Percentiles rank a stretch among this genome's conserved stretches.
Evolutionary conservation across 2,113 vertebrate genomes (phyloP).

Genomic region (Cercopithecus mona): DNA sequence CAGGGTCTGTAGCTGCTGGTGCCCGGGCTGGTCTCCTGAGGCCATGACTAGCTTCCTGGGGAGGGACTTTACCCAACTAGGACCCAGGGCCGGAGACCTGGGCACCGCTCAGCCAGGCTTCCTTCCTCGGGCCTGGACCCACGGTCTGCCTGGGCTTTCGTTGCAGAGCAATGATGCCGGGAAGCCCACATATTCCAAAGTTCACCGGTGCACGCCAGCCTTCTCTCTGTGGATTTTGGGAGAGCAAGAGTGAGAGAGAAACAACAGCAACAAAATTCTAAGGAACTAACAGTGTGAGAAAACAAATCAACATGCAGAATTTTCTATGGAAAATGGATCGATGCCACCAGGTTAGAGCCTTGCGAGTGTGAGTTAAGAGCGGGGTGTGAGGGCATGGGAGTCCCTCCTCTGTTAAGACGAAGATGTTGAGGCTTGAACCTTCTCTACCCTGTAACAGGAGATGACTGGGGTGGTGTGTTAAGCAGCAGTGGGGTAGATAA

Average conservation of each 20-base stretch:
- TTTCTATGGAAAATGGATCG: fast-evolving
- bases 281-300: neutral
- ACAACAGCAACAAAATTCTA: neutral
- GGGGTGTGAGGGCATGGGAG: too few species aligned
- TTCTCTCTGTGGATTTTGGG: neutral
- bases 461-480: fast-evolving
- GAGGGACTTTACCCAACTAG: fast-evolving
- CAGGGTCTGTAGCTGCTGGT: neutral
- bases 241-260: neutral
- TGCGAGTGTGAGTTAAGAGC: fast-evolving
- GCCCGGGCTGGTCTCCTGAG: fast-evolving
- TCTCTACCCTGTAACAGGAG: neutral
- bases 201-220: neutral
- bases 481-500: fast-evolving
- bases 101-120: fast-evolving
- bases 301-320: neutral
- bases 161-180: neutral
- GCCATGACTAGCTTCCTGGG: fast-evolving
- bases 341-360: fast-evolving
- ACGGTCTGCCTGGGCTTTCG: neutral
- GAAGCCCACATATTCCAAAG: neutral
- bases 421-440: neutral
- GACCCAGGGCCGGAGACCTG: neutral
- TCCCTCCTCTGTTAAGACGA: fast-evolving
- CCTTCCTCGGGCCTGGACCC: fast-evolving